Evolutionary conservation across 1,140 invertebrate genomes (phyloP), one percentile per base, ranked within the genome.

Genomic region (Drosophila nannoptera): DNA sequence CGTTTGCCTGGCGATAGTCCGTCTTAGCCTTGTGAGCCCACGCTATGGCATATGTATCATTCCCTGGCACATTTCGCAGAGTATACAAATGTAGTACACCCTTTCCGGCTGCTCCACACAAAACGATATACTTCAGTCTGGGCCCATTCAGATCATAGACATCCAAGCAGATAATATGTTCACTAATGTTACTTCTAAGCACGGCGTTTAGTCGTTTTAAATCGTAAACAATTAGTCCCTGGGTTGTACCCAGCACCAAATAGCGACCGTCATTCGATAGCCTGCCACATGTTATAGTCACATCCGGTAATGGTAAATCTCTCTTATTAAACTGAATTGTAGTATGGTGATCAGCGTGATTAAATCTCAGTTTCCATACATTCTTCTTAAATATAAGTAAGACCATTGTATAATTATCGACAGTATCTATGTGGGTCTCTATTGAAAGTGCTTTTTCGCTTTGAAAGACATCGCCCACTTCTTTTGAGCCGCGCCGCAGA

Each of bases 131-230:
- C 59, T 89, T 87, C 32, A 66, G 75, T 4, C 61, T 55, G 2
- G 73, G 48, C 46, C 73, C 60, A 9, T 35, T 60, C 4, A 89
- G 16, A 45, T 73, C 49, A 40, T 78, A 87, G 6, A 88, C 62
- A 61, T 89, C 88, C 38, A 89, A 61, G 35, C 87, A 88, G 4
- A 66, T 61, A 35, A 89, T 88, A 3, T 72, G 59, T 16, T 89
- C 88, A 50, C 88, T 89, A 8, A 89, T 69, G 68, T 80, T 89
- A 52, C 82, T 87, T 2, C 74, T 72, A 16, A 88, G 56, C 2
- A 84, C 63, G 12, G 63, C 40, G 11, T 67, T 22, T 0, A 61
- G 67, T 2, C n/a, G 42, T 4, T 54, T 53, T 0, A 87, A 52
- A 54, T 89, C 82, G 8, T 86, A 88, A 0, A 89, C 74, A 6